These are phyloP conservation scores for Drosophila rubida DNA, from an alignment of 2,888 invertebrate species.

Conservation along the genomic window DNA sequence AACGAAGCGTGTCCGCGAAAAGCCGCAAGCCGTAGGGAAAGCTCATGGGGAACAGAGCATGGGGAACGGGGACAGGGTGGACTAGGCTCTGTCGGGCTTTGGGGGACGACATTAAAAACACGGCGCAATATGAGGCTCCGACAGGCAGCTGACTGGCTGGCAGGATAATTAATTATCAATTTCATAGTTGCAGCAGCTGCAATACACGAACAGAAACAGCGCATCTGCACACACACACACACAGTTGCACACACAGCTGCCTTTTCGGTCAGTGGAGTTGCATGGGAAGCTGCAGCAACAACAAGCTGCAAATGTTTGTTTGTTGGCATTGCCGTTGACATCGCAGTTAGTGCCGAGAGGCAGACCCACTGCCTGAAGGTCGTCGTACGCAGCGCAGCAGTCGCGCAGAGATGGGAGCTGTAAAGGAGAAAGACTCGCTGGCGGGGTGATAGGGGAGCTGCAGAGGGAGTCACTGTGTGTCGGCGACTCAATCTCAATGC, in stretches of 20 bases:
- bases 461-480: slow-evolving; percentile 6
- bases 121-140: not conserved
- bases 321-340: slow-evolving; percentile 48
- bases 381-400: slow-evolving; percentile 48
- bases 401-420: not conserved
- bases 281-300: slow-evolving; percentile 22
- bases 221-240: slow-evolving; percentile 23
- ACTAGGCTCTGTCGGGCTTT: slow-evolving; percentile 21
- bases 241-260: slow-evolving; percentile 14
- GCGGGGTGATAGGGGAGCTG: not conserved
- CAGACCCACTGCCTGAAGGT: slow-evolving; percentile 57
- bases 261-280: slow-evolving; percentile 48
- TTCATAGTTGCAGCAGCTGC: slow-evolving; percentile 58
- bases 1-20: slow-evolving; percentile 73
- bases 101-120: not conserved
- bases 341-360: slow-evolving; percentile 36
- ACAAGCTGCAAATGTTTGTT: slow-evolving; percentile 31
- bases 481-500: slow-evolving; percentile 68
- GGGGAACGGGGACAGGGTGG: slow-evolving; percentile 29
- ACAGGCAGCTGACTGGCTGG: slow-evolving; percentile 26
- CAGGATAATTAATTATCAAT: slow-evolving; percentile 82
- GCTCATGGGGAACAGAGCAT: not conserved
- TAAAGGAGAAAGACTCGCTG: slow-evolving; percentile 1
- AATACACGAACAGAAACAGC: slow-evolving; percentile 26
- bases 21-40: slow-evolving; percentile 50